phyloP scores from a whole-genome alignment of 2,797 vertebrate genomes.

The Sciaenops ocellatus region DNA sequence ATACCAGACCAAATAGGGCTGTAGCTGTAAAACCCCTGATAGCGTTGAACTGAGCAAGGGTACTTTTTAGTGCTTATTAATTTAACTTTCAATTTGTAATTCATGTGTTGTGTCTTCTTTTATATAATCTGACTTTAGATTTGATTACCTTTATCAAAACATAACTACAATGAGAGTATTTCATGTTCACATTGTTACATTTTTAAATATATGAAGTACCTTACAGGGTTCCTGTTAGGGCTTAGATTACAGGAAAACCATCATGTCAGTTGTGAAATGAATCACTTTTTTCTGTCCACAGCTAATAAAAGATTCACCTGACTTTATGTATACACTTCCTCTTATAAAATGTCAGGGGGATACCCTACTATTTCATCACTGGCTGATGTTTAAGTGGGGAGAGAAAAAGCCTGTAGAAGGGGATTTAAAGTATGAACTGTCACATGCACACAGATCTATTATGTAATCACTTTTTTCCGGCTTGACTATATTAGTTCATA shows the following conservation, averaged over 20 bases:
- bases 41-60: background rate
- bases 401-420: background rate
- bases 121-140: background rate
- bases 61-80: background rate
- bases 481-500: constrained; percentile 2
- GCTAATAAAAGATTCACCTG: too few relatives aligned
- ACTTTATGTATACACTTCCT: background rate
- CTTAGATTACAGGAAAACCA: constrained; percentile 23
- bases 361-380: background rate
- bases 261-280: background rate
- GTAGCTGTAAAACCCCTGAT: background rate
- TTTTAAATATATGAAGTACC: background rate
- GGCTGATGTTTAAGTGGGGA: background rate
- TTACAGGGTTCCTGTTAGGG: background rate
- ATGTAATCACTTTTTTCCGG: constrained; percentile 1
- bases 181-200: background rate
- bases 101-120: background rate
- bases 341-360: background rate
- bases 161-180: background rate
- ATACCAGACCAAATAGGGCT: background rate
- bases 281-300: background rate
- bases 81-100: background rate
- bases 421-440: background rate
- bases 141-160: background rate
- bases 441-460: constrained; percentile 13